These are phyloP conservation scores for Otus scops DNA, from an alignment of 2,797 vertebrate species.

Conservation along the genomic window DNA sequence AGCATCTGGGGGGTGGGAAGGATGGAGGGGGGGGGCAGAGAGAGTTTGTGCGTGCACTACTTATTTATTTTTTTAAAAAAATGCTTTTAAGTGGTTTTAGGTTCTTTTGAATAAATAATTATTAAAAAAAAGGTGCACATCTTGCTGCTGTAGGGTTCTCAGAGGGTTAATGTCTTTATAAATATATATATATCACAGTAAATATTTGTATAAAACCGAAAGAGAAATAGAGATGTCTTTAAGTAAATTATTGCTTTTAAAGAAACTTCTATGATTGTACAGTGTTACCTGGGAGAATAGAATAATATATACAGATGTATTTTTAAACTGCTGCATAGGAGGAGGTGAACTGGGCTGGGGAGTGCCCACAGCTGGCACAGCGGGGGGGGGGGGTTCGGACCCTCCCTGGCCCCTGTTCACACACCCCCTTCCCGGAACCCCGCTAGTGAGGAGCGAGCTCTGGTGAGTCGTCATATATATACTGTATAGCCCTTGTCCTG, in stretches of 20 bases:
- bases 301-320: conserved; percentile 69
- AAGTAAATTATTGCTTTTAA: conserved; percentile 74
- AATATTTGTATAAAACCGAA: conserved; percentile 67
- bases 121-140: conserved; percentile 53
- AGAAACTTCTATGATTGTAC: conserved; percentile 66
- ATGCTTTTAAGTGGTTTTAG: conserved; percentile 56
- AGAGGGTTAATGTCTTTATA: conserved; percentile 65
- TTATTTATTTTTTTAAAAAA: conserved; percentile 51
- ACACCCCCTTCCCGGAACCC: neutral
- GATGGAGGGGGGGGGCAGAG: neutral
- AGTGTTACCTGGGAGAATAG: conserved; percentile 68
- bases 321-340: conserved; percentile 59
- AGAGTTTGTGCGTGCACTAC: conserved; percentile 40
- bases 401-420: neutral
- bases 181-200: conserved; percentile 53
- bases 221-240: conserved; percentile 64
- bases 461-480: conserved; percentile 7
- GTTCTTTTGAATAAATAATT: conserved; percentile 63
- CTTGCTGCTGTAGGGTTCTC: conserved; percentile 66
- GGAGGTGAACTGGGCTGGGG: conserved; percentile 37
- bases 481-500: conserved; percentile 53
- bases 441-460: neutral
- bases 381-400: neutral
- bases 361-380: neutral
- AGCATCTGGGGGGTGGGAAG: neutral